Percentiles rank a stretch among this genome's conserved stretches.
Evolutionary conservation across 1,140 invertebrate species (phyloP).

Genomic region (Drosophila punjabiensis): DNA sequence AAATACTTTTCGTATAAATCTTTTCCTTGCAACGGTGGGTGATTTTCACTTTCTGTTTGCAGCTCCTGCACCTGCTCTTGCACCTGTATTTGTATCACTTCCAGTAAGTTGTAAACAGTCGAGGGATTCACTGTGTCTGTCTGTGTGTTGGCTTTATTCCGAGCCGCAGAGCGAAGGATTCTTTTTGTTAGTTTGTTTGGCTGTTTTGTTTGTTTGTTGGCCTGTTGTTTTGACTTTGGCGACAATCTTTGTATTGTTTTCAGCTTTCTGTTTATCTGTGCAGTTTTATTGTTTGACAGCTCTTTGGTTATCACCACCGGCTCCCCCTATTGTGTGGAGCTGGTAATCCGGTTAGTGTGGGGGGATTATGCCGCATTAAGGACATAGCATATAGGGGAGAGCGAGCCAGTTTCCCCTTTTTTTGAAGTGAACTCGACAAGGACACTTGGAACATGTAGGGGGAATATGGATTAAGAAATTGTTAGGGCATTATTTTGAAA

Average conservation of each 20-base stretch:
- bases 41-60: constrained; percentile 10
- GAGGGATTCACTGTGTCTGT: constrained; percentile 9
- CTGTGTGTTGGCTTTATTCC: constrained; percentile 23
- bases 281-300: constrained; percentile 57
- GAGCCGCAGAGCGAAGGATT: constrained; percentile 10
- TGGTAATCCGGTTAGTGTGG: constrained; percentile 58
- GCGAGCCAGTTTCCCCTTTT: background rate
- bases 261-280: constrained; percentile 35
- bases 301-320: constrained; percentile 26
- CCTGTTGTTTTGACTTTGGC: constrained; percentile 46
- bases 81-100: background rate
- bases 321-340: constrained; percentile 20
- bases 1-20: background rate
- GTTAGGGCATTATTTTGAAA: background rate
- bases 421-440: constrained; percentile 5
- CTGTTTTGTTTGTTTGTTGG: constrained; percentile 31
- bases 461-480: background rate
- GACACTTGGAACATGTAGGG: background rate
- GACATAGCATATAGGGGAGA: constrained; percentile 27
- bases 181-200: constrained; percentile 29
- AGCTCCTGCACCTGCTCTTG: constrained; percentile 8
- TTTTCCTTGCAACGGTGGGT: background rate
- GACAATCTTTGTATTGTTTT: constrained; percentile 49
- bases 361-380: constrained; percentile 51
- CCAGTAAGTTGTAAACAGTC: constrained; percentile 31